Base-by-base conservation (phyloP, 2,113 vertebrate species). In the Hippolais icterina region DNA sequence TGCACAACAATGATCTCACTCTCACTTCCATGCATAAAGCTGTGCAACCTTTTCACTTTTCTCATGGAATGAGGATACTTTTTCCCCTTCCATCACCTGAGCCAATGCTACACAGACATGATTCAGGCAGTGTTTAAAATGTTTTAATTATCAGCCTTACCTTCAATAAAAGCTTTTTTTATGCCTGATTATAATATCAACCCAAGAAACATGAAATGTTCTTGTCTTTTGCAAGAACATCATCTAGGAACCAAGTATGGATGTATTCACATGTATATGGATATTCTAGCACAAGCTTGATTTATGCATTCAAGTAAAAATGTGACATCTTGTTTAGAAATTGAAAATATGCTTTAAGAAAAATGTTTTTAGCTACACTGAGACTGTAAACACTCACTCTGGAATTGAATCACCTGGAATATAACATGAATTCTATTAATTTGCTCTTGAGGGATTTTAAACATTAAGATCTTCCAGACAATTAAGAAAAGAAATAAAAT, bases 41-140 rank as follows among this genome's bases (percentile, higher is more conserved):
- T 70, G 3, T 50, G 21, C 7, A 68, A 47, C 4, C 11, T 68
- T 83, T 77, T 72, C 49, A 13, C 3, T 93, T 94, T 42, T 61
- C 11, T 64, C 23, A 29, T 29, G n/a, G 37, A 52, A 27, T 70
- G 11, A 56, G 47, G 22, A 71, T 41, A 11, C 12, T 17, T 66
- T 89, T 68, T 25, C 78, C 31, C 18, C 7, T 60, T 74, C 20
- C 4, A n/a, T 44, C 15, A 60, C n/a, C 37, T 35, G 28, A 31
- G 11, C 2, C 13, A 83, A 16, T 33, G 21, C 3, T 53, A 28
- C 5, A 35, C 12, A 11, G 11, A 2, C 33, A 50, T 0, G 0
- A 52, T 39, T 84, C 69, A 86, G 20, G 15, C 25, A 49, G 11
- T 68, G 25, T 10, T 53, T 76, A 81, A 66, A 68, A 52, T 46